Conservation (phyloP, 2,797 vertebrate species). For the Chaetophractus vellerosus region DNA sequence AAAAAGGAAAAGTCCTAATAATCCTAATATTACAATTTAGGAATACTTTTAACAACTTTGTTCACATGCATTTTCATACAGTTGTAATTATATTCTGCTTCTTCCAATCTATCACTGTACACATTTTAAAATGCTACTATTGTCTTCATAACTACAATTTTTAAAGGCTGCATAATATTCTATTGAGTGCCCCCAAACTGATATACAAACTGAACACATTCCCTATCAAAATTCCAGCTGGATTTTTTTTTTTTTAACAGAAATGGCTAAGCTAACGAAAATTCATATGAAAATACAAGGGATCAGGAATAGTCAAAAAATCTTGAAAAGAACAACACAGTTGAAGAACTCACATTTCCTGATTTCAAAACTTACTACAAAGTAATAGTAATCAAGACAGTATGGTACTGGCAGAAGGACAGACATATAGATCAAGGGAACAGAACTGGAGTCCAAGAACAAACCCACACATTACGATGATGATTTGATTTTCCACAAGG, state of each 20-base stretch:
- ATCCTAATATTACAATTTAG: conserved; percentile 1
- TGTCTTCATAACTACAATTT: background rate
- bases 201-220: background rate
- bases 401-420: background rate
- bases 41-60: background rate
- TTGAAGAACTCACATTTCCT: background rate
- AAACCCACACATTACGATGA: background rate
- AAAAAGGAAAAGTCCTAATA: background rate
- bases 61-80: background rate
- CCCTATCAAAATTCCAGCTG: background rate
- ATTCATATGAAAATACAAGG: background rate
- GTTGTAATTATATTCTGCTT: background rate
- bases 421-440: background rate
- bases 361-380: conserved; percentile 42
- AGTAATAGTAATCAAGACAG: conserved; percentile 26
- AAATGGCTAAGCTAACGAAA: background rate
- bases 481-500: background rate
- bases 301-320: background rate
- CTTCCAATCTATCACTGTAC: background rate
- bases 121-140: background rate
- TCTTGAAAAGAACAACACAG: conserved; percentile 60
- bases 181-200: background rate
- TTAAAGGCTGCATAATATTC: background rate
- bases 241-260: background rate
- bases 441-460: background rate